Percentiles rank a stretch among this genome's conserved stretches.
Conservation (phyloP, 2,113 vertebrate species). For the Uria lomvia region DNA sequence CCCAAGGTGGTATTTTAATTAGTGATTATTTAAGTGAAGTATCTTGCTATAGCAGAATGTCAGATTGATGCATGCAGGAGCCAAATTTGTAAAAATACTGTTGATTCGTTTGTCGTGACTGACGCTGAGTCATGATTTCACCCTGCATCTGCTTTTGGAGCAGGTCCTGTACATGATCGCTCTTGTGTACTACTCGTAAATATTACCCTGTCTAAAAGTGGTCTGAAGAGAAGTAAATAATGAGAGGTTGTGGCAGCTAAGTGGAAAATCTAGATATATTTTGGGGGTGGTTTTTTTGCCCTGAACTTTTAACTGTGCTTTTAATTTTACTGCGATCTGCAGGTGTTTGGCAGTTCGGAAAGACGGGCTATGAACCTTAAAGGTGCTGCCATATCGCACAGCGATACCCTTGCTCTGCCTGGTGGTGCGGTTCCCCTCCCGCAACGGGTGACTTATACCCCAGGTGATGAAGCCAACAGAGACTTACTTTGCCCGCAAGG, state of each 20-base stretch:
- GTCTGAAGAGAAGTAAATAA: background rate
- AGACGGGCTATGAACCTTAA: background rate
- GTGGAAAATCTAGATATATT: background rate
- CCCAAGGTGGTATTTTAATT: background rate
- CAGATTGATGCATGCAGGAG: background rate
- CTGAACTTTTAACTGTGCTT: background rate
- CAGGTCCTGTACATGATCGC: background rate
- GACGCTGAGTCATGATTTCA: background rate
- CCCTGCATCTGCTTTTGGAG: background rate
- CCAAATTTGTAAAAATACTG: background rate
- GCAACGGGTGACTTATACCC: background rate
- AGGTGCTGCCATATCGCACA: background rate
- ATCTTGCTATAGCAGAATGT: background rate
- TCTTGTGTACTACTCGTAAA: background rate
- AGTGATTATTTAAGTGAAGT: background rate
- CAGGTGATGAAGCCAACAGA: background rate
- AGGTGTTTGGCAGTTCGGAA: background rate
- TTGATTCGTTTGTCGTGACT: background rate
- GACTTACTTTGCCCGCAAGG: constrained; percentile 90
- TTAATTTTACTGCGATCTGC: background rate
- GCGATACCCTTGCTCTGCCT: background rate
- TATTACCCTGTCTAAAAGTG: background rate
- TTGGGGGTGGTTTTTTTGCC: background rate
- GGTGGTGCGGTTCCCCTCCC: background rate
- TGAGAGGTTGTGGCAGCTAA: background rate